phyloP scores from a whole-genome alignment of 2,888 invertebrate genomes.

The Rhopalosiphum nymphaeae region DNA sequence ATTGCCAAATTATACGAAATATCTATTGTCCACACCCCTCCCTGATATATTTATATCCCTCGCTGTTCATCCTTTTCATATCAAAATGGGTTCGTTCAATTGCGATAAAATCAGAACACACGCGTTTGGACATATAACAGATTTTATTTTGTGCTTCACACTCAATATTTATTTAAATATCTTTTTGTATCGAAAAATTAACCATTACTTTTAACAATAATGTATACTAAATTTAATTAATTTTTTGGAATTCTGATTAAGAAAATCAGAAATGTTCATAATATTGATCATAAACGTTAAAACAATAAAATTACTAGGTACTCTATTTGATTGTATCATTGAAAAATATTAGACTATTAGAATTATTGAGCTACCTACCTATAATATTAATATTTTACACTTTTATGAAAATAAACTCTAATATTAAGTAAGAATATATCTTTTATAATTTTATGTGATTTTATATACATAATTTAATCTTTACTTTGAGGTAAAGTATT shows the following conservation, averaged over 20 bases:
- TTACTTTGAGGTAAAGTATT: background rate
- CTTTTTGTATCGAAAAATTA: background rate
- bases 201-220: background rate
- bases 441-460: background rate
- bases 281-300: background rate
- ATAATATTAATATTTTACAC: background rate
- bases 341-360: background rate
- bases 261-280: background rate
- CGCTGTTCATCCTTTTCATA: background rate
- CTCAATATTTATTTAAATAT: constrained; percentile 29
- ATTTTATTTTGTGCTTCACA: constrained; percentile 28
- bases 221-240: background rate
- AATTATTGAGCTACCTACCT: background rate
- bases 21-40: constrained; percentile 20
- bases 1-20: constrained; percentile 17
- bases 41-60: background rate
- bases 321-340: background rate
- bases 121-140: constrained; percentile 20
- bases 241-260: background rate
- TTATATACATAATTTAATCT: background rate
- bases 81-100: constrained; percentile 34
- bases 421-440: background rate
- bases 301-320: background rate
- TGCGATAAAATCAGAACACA: constrained; percentile 38
- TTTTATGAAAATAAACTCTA: background rate